A percentile compares a stretch with the other conserved stretches of the same genome.
Evolutionary conservation across 2,888 invertebrate genomes (phyloP).

Genomic region (Caenorhabditis japonica): DNA sequence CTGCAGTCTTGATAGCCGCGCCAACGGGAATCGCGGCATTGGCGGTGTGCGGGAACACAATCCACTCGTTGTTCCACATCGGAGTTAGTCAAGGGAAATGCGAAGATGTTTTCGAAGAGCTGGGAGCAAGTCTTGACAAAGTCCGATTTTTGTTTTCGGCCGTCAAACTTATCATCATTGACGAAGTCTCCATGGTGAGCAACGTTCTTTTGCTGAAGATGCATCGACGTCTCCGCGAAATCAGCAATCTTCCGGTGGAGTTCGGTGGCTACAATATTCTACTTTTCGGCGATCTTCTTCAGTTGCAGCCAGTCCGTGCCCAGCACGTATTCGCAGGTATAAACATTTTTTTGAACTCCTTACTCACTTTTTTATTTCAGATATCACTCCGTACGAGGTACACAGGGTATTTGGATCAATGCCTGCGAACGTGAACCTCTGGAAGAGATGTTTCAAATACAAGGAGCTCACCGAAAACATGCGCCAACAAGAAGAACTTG

Average conservation of each 20-base stretch:
- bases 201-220: conserved; percentile 32
- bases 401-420: too few relatives aligned
- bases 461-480: too few relatives aligned
- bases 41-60: conserved; percentile 46
- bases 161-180: conserved; percentile 42
- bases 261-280: conserved; percentile 45
- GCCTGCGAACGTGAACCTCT: too few relatives aligned
- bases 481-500: background rate
- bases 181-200: conserved; percentile 45
- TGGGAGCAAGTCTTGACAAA: background rate
- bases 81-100: conserved; percentile 3
- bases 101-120: background rate
- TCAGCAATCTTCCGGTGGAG: conserved; percentile 11
- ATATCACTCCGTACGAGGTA: too few relatives aligned
- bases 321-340: background rate
- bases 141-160: background rate
- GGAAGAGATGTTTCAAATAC: too few relatives aligned
- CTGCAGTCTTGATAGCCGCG: conserved; percentile 36
- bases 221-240: conserved; percentile 25
- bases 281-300: conserved; percentile 37
- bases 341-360: too few relatives aligned
- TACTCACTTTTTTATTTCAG: too few relatives aligned
- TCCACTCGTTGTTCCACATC: conserved; percentile 46
- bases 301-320: conserved; percentile 40
- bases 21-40: conserved; percentile 57